Conservation (phyloP, 2,113 vertebrate species). For the Saimiri boliviensis region DNA sequence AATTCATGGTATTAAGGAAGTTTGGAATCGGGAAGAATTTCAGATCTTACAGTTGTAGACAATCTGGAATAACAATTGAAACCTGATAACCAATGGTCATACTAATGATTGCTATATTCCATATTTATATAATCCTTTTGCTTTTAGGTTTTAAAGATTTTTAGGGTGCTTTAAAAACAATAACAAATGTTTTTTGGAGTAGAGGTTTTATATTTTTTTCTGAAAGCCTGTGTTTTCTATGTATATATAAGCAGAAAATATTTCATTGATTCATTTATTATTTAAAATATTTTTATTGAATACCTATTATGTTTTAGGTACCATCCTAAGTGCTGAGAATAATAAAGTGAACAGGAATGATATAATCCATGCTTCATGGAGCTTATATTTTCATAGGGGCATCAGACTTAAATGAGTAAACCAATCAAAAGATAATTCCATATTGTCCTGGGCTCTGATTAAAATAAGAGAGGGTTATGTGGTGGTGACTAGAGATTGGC, state of each 20-base stretch:
- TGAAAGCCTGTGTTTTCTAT: background rate
- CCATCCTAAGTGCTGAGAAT: background rate
- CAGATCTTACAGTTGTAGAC: background rate
- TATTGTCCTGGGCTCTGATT: background rate
- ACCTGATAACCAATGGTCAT: background rate
- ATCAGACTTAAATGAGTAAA: background rate
- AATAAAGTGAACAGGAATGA: background rate
- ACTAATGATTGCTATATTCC: background rate
- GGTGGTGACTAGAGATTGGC: background rate
- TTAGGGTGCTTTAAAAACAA: conserved; percentile 41
- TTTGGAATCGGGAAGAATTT: background rate
- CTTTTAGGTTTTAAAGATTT: conserved; percentile 14
- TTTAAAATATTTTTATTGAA: conserved; percentile 5
- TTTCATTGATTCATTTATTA: background rate
- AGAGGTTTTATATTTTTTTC: background rate
- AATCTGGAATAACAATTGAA: background rate
- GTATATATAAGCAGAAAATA: background rate
- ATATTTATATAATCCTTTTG: background rate
- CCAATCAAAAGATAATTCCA: background rate
- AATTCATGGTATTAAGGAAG: background rate
- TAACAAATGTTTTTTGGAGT: background rate
- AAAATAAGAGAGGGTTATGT: background rate
- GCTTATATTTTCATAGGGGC: background rate
- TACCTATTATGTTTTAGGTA: background rate
- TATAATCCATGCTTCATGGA: background rate